These are phyloP conservation scores for Merops nubicus DNA, from an alignment of 2,113 vertebrate species.

Conservation along the genomic window DNA sequence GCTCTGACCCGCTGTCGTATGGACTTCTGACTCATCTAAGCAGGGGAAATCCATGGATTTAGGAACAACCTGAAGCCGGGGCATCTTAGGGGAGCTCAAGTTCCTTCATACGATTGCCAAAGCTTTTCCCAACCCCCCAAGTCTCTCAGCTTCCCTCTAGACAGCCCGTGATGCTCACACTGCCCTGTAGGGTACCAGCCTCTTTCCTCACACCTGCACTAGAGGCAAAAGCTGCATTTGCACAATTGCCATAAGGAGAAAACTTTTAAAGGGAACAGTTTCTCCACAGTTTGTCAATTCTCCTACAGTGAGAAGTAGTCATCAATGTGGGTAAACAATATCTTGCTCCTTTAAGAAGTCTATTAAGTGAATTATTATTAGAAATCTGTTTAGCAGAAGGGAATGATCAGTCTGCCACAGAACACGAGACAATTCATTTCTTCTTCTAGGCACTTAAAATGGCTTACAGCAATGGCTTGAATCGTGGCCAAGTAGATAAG, in stretches of 20 bases:
- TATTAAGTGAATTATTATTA: slow-evolving; percentile 36
- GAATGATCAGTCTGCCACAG: neutral
- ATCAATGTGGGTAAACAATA: neutral
- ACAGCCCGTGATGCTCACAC: neutral
- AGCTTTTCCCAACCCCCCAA: neutral
- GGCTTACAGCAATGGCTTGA: slow-evolving; percentile 92
- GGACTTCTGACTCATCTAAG: neutral
- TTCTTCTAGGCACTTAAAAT: slow-evolving; percentile 21
- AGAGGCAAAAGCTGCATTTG: neutral
- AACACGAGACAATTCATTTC: slow-evolving; percentile 1
- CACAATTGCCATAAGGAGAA: neutral
- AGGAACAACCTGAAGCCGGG: neutral
- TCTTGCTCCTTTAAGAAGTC: neutral
- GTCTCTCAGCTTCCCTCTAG: neutral
- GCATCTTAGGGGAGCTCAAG: neutral
- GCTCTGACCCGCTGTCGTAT: neutral
- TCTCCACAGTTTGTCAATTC: neutral
- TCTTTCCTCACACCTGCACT: neutral
- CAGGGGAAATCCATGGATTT: neutral
- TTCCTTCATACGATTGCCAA: neutral
- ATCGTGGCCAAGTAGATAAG: slow-evolving; percentile 92
- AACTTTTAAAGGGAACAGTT: neutral
- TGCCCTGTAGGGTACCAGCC: neutral
- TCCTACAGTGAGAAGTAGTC: neutral
- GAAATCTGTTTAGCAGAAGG: slow-evolving; percentile 51